Conservation (phyloP, 2,888 invertebrate genomes). For the Pheosia gnoma region DNA sequence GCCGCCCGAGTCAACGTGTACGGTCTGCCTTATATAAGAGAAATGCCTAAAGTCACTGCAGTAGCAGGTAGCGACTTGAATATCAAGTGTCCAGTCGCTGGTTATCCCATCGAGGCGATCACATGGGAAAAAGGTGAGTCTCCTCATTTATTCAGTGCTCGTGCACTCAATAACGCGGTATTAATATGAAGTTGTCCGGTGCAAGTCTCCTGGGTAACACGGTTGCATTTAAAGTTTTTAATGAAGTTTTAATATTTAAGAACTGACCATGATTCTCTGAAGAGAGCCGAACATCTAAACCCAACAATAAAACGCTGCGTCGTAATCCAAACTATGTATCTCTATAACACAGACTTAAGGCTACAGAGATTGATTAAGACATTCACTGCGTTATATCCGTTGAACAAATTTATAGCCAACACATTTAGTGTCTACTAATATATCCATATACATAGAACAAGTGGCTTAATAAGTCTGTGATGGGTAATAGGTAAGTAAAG, state of each 20-base stretch:
- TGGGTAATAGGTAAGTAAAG: too few relatives aligned
- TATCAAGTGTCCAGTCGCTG: constrained; percentile 95
- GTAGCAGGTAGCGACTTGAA: constrained; percentile 92
- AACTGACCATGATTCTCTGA: background rate
- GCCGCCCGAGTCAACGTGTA: constrained; percentile 95
- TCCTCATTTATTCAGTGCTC: background rate
- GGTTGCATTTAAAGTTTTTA: background rate
- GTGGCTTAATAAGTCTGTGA: too few relatives aligned
- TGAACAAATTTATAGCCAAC: constrained; percentile 40
- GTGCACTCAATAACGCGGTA: constrained; percentile 11
- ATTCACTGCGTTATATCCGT: constrained; percentile 31
- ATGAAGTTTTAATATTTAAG: background rate
- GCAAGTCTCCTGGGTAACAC: background rate
- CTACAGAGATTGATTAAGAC: constrained; percentile 19
- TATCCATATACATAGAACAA: too few relatives aligned
- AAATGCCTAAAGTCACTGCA: constrained; percentile 94
- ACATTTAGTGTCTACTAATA: background rate
- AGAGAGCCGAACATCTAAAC: background rate
- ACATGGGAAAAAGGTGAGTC: constrained; percentile 94
- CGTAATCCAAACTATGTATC: constrained; percentile 10
- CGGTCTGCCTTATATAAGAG: constrained; percentile 92
- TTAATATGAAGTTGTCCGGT: background rate
- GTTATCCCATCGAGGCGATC: constrained; percentile 93
- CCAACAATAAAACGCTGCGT: background rate
- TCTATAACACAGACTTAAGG: constrained; percentile 12